Conservation (phyloP, 2,888 invertebrate genomes). For the Vesta saturnalis region DNA sequence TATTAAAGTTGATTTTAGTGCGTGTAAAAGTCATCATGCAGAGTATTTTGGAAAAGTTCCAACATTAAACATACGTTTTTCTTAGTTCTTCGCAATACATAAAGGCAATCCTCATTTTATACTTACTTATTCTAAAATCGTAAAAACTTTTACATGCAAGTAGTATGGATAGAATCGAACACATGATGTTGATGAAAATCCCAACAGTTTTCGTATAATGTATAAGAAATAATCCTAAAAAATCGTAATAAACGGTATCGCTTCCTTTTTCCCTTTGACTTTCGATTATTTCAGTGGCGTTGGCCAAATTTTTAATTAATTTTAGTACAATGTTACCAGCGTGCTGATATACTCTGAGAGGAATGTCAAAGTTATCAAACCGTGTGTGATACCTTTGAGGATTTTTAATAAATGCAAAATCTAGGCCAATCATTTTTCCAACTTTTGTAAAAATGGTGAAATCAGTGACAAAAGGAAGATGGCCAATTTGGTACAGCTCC, state of each 20-base stretch:
- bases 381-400: slow-evolving; percentile 75
- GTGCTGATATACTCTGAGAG: slow-evolving; percentile 70
- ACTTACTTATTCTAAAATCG: slow-evolving; percentile 31
- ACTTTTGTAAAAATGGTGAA: slow-evolving; percentile 81
- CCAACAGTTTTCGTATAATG: slow-evolving; percentile 66
- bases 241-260: slow-evolving; percentile 77
- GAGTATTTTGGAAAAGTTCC: too few relatives aligned
- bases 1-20: too few relatives aligned
- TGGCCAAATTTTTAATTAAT: slow-evolving; percentile 58
- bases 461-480: slow-evolving; percentile 83
- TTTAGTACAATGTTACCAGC: slow-evolving; percentile 70
- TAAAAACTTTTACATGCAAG: slow-evolving; percentile 43
- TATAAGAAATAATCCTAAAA: slow-evolving; percentile 74
- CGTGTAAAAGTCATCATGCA: too few relatives aligned
- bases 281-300: slow-evolving; percentile 56
- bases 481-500: slow-evolving; percentile 72
- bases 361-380: slow-evolving; percentile 66
- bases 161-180: slow-evolving; percentile 58
- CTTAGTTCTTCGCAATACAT: too few relatives aligned
- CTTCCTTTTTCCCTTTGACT: background rate
- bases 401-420: slow-evolving; percentile 70
- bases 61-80: too few relatives aligned
- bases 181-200: slow-evolving; percentile 37
- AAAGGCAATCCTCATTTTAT: background rate
- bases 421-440: slow-evolving; percentile 71